Conservation (phyloP, 92 coral and sea anemone genomes). For the Scolanthus callimorphus region DNA sequence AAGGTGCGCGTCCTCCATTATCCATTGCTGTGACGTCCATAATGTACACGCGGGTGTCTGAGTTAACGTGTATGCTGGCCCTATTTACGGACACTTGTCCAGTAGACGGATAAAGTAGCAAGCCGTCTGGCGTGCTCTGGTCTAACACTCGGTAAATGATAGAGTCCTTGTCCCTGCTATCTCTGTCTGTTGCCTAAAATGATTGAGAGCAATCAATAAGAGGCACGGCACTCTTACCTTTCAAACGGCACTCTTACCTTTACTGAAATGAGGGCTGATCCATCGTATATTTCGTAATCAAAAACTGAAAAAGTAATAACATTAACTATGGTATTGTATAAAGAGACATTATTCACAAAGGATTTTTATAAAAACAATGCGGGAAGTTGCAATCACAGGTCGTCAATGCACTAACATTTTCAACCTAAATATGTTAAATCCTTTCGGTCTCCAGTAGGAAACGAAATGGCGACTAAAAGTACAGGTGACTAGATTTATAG, state of each 20-base stretch:
- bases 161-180: conserved; percentile 43
- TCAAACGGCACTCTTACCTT: too few species aligned
- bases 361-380: too few species aligned
- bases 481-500: too few species aligned
- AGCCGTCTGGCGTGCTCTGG: conserved; percentile 36
- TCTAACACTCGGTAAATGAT: conserved; percentile 37
- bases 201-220: not conserved
- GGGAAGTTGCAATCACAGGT: too few species aligned
- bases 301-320: too few species aligned
- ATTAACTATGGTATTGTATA: too few species aligned
- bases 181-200: conserved; percentile 80
- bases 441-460: too few species aligned
- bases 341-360: too few species aligned
- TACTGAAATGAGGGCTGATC: not conserved
- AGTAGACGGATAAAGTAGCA: conserved; percentile 29
- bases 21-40: conserved; percentile 56
- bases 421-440: too few species aligned
- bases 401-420: too few species aligned
- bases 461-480: too few species aligned
- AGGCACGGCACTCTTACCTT: too few species aligned
- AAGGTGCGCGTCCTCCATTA: conserved; percentile 50
- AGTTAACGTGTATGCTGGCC: conserved; percentile 15
- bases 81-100: conserved; percentile 43
- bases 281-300: not conserved
- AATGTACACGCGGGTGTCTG: conserved; percentile 9